Evolutionary conservation across 2,797 vertebrate species (phyloP), one percentile per base, ranked within the genome.

Genomic region (Pelodytes ibericus): DNA sequence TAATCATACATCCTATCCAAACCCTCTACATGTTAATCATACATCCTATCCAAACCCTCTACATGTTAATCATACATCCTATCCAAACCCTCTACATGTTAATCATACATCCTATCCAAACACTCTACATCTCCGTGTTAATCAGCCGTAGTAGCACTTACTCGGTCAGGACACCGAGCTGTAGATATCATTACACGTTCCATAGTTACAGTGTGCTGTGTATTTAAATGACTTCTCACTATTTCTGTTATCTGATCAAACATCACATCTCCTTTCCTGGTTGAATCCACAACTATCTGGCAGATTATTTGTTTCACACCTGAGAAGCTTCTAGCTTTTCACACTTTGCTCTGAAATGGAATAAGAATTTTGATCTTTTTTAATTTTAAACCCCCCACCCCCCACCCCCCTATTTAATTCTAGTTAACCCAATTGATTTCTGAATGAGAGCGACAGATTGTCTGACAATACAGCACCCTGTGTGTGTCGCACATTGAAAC

Each of bases 291-390:
- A 59, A 25, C 2, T 18, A 0, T 72, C 67, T 65, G 27, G 44
- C 39, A 64, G 8, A 6, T 70, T 61, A 57, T n/a, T 41, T 49
- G 47, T 60, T 51, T 77, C 68, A 27, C 75, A 71, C 33, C 51
- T 51, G 29, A 77, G 26, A 71, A 31, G 68, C 39, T 66, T 77
- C 68, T 65, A 59, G 22, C 66, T 65, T 71, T 18, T 77, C 68
- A 39, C 68, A 47, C 39, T 33, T 33, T 70, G 13, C 11, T 57
- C 49, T 27, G 26, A 41, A 26, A 65, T 71, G n/a, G 18, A 41
- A 15, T 13, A 71, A 25, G 57, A n/a, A n/a, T n/a, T n/a, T n/a
- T n/a, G n/a, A 47, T 27, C 47, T 31, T 29, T 16, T 65, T 61
- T 77, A 36, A 71, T 65, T 71, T 77, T 77, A 71, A 41, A 65